phyloP scores from a whole-genome alignment of 2,113 vertebrate genomes.

The Numenius arquata region DNA sequence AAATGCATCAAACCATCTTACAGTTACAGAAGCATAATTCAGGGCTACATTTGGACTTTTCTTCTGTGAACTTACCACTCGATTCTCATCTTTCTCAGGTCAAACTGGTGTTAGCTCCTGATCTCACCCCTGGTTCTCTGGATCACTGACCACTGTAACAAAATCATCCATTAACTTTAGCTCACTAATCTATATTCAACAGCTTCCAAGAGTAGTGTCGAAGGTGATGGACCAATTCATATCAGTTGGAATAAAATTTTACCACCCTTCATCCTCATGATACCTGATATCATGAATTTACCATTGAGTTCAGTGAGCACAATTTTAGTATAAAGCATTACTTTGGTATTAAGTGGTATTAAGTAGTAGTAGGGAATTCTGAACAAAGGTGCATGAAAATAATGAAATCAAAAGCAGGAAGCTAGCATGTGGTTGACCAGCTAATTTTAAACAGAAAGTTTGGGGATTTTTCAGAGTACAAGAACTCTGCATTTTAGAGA shows the following conservation, averaged over 20 bases:
- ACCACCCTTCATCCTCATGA: background rate
- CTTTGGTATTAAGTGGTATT: background rate
- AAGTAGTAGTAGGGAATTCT: background rate
- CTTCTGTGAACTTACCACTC: background rate
- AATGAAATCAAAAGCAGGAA: constrained; percentile 17
- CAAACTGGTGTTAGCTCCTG: background rate
- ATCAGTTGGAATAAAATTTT: background rate
- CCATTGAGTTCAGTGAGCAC: background rate
- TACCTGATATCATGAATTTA: background rate
- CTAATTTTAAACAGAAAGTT: constrained; percentile 37
- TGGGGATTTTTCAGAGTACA: constrained; percentile 19
- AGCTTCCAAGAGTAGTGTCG: background rate
- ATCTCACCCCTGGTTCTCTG: background rate
- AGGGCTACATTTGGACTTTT: background rate
- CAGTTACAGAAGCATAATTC: background rate
- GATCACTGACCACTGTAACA: background rate
- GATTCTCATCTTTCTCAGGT: background rate
- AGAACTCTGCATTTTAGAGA: background rate
- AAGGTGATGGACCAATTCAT: background rate
- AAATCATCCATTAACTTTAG: background rate
- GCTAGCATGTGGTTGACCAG: background rate
- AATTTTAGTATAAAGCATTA: background rate
- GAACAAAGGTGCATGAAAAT: background rate
- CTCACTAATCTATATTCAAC: background rate
- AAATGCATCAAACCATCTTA: background rate